These are phyloP conservation scores for Psittacula cyanocephala DNA, from an alignment of 2,113 vertebrate genomes.

Conservation along the genomic window DNA sequence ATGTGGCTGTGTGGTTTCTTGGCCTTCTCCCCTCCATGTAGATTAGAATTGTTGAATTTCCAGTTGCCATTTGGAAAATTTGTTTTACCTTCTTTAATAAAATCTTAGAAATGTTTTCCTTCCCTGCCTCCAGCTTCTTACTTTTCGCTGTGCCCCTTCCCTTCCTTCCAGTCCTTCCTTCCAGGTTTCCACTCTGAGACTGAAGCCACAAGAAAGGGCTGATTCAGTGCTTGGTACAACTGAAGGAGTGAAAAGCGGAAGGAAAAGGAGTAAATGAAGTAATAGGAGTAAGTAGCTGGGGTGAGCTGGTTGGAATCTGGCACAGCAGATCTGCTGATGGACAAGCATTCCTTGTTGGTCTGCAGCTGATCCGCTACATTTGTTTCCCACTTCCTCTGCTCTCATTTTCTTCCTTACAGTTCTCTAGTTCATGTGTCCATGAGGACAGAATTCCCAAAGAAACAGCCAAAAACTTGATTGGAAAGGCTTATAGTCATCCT, in stretches of 20 bases:
- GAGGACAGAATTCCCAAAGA: not conserved
- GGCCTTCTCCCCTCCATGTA: not conserved
- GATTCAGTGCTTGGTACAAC: not conserved
- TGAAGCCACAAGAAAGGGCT: not conserved
- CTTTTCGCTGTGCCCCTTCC: not conserved
- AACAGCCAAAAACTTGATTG: not conserved
- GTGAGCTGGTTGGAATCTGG: not conserved
- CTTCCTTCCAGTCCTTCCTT: conserved; percentile 7
- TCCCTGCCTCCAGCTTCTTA: not conserved
- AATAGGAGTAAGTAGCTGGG: not conserved
- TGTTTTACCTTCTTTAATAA: not conserved
- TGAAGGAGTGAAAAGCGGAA: not conserved
- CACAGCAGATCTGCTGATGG: not conserved
- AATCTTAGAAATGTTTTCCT: not conserved
- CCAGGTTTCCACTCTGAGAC: conserved; percentile 9
- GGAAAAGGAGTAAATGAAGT: not conserved
- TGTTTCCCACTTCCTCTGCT: not conserved
- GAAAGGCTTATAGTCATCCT: not conserved
- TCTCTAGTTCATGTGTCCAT: not conserved
- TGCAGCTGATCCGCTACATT: not conserved
- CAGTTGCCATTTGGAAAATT: not conserved
- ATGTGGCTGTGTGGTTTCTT: not conserved
- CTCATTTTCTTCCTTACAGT: not conserved
- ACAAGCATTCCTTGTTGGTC: accelerated
- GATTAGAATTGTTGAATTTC: not conserved